Percentiles rank a stretch among this genome's conserved stretches.
These are phyloP conservation scores for Corythornis madagascariensis DNA, from an alignment of 2,113 vertebrate genomes.

Conservation along the genomic window DNA sequence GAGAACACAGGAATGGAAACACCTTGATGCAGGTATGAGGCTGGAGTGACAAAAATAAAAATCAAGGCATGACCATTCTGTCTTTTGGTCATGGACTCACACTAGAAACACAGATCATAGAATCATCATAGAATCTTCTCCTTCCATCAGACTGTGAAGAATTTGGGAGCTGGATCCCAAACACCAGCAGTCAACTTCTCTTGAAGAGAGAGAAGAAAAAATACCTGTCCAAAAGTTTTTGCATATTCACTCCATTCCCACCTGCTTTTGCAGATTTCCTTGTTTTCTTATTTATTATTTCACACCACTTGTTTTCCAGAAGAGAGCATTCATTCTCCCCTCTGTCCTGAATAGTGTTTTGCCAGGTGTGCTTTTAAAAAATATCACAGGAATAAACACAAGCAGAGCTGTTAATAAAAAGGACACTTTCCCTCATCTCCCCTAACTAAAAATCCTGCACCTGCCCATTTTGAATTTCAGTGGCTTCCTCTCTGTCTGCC, in stretches of 20 bases:
- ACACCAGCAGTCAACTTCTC: neutral
- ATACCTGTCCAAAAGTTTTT: neutral
- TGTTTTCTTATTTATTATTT: neutral
- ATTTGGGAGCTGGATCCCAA: neutral
- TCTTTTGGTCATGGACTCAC: rapidly evolving
- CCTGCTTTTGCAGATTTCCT: neutral
- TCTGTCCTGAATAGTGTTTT: neutral
- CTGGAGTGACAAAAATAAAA: neutral
- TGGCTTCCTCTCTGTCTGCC: neutral
- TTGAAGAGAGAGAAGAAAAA: neutral
- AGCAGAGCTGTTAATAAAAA: neutral
- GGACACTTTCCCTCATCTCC: neutral
- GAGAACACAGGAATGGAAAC: slow-evolving; percentile 16
- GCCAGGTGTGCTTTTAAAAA: neutral
- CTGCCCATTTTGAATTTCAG: neutral
- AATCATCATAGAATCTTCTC: neutral
- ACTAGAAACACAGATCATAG: neutral
- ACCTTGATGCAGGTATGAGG: neutral
- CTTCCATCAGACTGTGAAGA: rapidly evolving
- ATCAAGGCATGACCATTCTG: neutral
- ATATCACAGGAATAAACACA: neutral
- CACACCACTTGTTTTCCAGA: neutral
- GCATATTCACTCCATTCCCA: neutral
- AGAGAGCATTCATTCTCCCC: neutral
- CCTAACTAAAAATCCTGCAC: neutral